A percentile compares a stretch with the other conserved stretches of the same genome.
phyloP scores from a whole-genome alignment of 1,140 invertebrate genomes.

The Drosophila bifasciata region DNA sequence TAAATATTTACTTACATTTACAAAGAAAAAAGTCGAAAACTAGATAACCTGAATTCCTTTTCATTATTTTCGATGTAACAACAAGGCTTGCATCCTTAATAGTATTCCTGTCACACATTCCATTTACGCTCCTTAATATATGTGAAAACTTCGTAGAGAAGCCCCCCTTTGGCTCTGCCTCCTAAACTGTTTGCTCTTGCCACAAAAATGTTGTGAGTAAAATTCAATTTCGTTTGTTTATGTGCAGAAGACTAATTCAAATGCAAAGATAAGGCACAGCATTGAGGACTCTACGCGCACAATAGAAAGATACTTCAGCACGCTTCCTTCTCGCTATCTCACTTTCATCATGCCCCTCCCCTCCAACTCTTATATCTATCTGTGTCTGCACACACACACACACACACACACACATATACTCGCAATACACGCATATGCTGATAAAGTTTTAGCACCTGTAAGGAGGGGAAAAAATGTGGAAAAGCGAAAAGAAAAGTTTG shows the following conservation, averaged over 20 bases:
- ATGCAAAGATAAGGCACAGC: slow-evolving; percentile 77
- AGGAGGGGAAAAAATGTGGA: slow-evolving; percentile 18
- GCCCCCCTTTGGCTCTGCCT: no score
- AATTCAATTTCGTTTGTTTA: slow-evolving; percentile 78
- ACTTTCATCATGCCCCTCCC: neutral
- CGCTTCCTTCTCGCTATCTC: slow-evolving; percentile 11
- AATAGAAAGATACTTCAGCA: slow-evolving; percentile 63
- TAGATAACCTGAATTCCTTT: no score
- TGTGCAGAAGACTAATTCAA: slow-evolving; percentile 66
- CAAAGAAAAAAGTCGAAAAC: no score
- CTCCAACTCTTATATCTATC: neutral
- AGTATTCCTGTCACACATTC: slow-evolving; percentile 5
- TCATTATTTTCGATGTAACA: no score
- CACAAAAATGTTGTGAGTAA: slow-evolving; percentile 41
- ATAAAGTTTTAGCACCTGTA: slow-evolving; percentile 58
- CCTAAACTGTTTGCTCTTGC: slow-evolving; percentile 3
- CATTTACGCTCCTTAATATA: slow-evolving; percentile 21
- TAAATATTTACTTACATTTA: no score
- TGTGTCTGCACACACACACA: slow-evolving; percentile 3
- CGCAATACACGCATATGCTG: slow-evolving; percentile 47
- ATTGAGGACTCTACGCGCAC: slow-evolving; percentile 27
- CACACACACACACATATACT: neutral
- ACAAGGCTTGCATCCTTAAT: neutral
- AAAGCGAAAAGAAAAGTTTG: slow-evolving; percentile 65
- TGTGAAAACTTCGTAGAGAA: slow-evolving; percentile 6